phyloP scores from a whole-genome alignment of 2,113 vertebrate species.

The Aleadryas rufinucha region DNA sequence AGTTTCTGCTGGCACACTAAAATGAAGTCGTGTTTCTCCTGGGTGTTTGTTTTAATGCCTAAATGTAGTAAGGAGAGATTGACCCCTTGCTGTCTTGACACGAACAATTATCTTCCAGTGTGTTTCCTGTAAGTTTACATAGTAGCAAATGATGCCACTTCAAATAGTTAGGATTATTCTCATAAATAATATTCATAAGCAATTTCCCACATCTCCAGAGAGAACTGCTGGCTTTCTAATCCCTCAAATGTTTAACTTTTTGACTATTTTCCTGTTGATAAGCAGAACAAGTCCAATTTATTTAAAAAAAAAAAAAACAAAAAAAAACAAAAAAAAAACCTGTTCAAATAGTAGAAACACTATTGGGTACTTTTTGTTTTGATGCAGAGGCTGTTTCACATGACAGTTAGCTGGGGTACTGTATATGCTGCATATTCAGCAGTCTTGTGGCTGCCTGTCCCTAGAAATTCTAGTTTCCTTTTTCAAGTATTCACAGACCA shows the following conservation, averaged over 20 bases:
- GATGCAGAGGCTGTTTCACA: neutral
- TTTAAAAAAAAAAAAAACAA: accelerated
- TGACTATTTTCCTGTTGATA: neutral
- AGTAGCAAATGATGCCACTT: neutral
- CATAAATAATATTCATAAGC: neutral
- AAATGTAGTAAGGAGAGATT: neutral
- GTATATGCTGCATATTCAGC: neutral
- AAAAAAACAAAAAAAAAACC: too few species aligned
- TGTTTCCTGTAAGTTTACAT: neutral
- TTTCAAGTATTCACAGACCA: neutral
- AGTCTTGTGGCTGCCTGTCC: neutral
- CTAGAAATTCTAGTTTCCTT: neutral
- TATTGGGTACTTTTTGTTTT: neutral
- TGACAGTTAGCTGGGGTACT: neutral
- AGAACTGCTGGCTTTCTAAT: neutral
- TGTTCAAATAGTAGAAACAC: too few species aligned
- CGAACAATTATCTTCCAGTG: neutral
- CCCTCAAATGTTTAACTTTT: neutral
- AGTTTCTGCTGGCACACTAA: neutral
- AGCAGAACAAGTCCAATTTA: neutral
- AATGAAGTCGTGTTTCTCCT: neutral
- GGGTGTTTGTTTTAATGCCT: neutral
- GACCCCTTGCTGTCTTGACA: neutral
- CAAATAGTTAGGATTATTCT: neutral
- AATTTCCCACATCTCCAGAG: neutral